Evolutionary conservation across 1,140 invertebrate genomes (phyloP), one percentile per base, ranked within the genome.

Genomic region (Adoxophyes honmai): DNA sequence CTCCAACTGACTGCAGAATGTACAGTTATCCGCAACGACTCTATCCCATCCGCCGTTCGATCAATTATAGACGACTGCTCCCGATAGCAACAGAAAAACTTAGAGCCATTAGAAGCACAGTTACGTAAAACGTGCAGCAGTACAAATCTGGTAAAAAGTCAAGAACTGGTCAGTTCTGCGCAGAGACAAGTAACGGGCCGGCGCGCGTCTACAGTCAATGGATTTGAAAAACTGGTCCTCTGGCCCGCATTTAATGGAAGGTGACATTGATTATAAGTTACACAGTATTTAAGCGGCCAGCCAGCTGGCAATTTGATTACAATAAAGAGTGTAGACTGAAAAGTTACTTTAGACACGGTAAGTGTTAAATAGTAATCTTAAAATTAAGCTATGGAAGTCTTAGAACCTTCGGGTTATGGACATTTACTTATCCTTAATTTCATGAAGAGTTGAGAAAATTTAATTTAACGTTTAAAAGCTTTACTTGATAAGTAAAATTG

Each of bases 21-120:
- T 75, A 75, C 73, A 69, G 75, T 75, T 74, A 57, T 64, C 61
- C 64, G 52, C 53, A 64, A 65, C 64, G 62, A 62, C 66, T 69
- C 64, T 68, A 74, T 74, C 73, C 67, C 59, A 62, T 39, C 15
- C 64, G 68, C 60, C 63, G 68, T 62, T 64, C 66, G 61, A 76
- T 79, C 78, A 77, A 81, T 81, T 76, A 84, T 81, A 78, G 75
- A 74, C 62, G 70, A 63, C 60, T 64, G 72, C 66, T 70, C 74
- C 71, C 62, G 63, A 70, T 81, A 67, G 60, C 44, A 37, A 42
- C 36, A 59, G 75, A 80, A 86, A 86, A 84, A 81, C 70, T 65
- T 56, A 73, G 33, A 65, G 38, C 78, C 75, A 86, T 83, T 82
- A 86, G 70, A 86, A 70, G 58, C 70, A 81, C 78, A 86, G 79